phyloP scores from a whole-genome alignment of 2,113 vertebrate species.

The Chloebia gouldiae region DNA sequence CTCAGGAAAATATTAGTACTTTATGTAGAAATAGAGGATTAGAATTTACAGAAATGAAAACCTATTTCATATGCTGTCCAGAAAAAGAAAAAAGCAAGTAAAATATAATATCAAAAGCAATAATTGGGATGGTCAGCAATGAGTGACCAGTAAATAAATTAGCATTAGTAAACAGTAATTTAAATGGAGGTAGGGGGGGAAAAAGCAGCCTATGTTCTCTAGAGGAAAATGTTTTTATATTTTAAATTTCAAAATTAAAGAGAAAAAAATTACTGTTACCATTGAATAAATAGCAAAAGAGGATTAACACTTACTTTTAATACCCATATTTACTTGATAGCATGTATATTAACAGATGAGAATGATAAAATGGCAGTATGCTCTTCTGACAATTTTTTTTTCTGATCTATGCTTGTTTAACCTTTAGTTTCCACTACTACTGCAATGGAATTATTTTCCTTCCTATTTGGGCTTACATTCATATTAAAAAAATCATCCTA shows the following conservation, averaged over 20 bases:
- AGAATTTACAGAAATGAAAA: not conserved
- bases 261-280: not conserved
- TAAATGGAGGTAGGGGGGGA: not conserved
- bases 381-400: conserved; percentile 7
- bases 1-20: not conserved
- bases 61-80: not conserved
- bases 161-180: not conserved
- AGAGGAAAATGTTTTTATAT: not conserved
- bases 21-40: not conserved
- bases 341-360: not conserved
- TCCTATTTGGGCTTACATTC: not conserved
- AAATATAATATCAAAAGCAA: not conserved
- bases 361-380: conserved; percentile 32
- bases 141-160: not conserved
- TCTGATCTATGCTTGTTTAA: not conserved
- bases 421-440: not conserved
- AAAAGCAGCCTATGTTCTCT: not conserved
- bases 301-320: not conserved
- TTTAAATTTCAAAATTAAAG: not conserved
- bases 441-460: not conserved
- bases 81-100: not conserved
- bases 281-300: not conserved
- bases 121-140: not conserved
- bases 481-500: not conserved
- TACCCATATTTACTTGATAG: not conserved